Conservation (phyloP, 1,140 invertebrate species). For the Pseudomyrmex cubaensis region DNA sequence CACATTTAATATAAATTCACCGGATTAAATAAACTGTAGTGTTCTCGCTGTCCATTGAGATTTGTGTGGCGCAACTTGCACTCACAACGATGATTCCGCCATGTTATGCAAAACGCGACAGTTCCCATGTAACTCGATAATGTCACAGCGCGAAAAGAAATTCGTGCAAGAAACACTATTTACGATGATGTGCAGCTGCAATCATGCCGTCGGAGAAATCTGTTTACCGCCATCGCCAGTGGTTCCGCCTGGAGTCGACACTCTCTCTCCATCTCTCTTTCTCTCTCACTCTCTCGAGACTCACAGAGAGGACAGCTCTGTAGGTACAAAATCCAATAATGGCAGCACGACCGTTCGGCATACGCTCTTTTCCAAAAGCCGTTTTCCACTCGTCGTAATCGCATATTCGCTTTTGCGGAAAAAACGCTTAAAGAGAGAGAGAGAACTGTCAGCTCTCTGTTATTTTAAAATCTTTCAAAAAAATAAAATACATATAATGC, state of each 20-base stretch:
- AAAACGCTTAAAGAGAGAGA: not conserved
- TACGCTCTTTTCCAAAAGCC: slow-evolving; percentile 14
- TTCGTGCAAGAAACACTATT: slow-evolving; percentile 47
- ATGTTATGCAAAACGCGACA: slow-evolving; percentile 36
- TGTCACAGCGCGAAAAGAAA: slow-evolving; percentile 49
- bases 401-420: slow-evolving; percentile 4
- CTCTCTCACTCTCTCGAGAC: too few species aligned
- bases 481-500: too few species aligned
- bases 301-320: not conserved
- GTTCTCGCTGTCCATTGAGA: slow-evolving; percentile 19
- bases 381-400: slow-evolving; percentile 15
- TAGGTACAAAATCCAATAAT: slow-evolving; percentile 46
- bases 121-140: slow-evolving; percentile 37
- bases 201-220: slow-evolving; percentile 40
- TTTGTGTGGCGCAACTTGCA: slow-evolving; percentile 13
- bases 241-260: slow-evolving; percentile 1
- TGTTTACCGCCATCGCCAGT: slow-evolving; percentile 38
- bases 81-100: not conserved
- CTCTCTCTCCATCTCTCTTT: slow-evolving; percentile 3
- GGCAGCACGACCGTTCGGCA: slow-evolving; percentile 19
- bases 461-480: too few species aligned
- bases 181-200: slow-evolving; percentile 36
- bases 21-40: slow-evolving; percentile 28
- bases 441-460: too few species aligned
- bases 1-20: slow-evolving; percentile 2